phyloP scores from a whole-genome alignment of 2,113 vertebrate genomes.

The Copsychus sechellarum region DNA sequence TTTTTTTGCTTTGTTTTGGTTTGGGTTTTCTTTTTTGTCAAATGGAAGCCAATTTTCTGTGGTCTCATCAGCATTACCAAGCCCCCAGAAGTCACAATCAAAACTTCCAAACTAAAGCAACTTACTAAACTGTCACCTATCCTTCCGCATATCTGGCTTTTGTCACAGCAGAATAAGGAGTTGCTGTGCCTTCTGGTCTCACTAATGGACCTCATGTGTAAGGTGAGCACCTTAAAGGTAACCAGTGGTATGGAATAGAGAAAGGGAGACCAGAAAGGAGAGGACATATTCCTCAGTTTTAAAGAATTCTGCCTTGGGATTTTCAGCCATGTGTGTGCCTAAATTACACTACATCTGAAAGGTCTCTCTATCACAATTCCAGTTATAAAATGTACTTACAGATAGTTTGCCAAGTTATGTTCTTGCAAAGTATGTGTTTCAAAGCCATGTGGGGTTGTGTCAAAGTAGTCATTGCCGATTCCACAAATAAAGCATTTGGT shows the following conservation, averaged over 20 bases:
- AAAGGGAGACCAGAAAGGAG: neutral
- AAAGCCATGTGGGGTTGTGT: constrained; percentile 95
- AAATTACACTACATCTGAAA: neutral
- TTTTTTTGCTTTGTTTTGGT: neutral
- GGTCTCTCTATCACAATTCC: neutral
- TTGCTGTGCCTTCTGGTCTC: neutral
- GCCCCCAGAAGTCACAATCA: neutral
- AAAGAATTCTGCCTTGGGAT: neutral
- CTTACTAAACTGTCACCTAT: neutral
- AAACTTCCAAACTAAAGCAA: neutral
- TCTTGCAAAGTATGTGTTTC: constrained; percentile 98
- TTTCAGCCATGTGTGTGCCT: neutral
- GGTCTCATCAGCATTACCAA: neutral
- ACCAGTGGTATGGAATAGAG: neutral
- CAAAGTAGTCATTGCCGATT: constrained; percentile 98
- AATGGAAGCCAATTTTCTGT: neutral
- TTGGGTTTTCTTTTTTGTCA: neutral
- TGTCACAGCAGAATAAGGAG: neutral
- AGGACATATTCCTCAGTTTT: neutral
- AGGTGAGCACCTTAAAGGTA: neutral
- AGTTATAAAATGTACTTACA: constrained; percentile 83
- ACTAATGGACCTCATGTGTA: neutral
- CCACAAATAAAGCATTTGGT: constrained; percentile 99
- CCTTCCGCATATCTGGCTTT: neutral
- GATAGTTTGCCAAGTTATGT: constrained; percentile 98